phyloP scores from a whole-genome alignment of 92 coral and sea anemone genomes.

The Phenganax stokvisi region DNA sequence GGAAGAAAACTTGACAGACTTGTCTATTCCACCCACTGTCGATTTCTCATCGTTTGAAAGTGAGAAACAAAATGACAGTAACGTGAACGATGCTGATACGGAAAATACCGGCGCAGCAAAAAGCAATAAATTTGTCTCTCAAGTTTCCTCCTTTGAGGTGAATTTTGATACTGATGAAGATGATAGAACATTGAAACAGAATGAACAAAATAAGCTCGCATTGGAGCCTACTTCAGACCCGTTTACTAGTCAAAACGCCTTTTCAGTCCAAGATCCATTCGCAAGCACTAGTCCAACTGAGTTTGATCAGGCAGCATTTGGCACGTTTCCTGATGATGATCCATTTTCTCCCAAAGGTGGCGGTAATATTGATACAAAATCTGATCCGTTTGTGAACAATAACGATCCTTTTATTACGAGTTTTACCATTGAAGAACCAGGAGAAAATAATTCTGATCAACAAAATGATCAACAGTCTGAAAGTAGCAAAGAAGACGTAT shows the following conservation, averaged over 20 bases:
- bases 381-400: conserved; percentile 28
- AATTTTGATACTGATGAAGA: conserved; percentile 39
- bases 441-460: background rate
- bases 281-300: conserved; percentile 27
- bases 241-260: conserved; percentile 36
- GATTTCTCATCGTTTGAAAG: background rate
- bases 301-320: conserved; percentile 29
- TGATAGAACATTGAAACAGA: conserved; percentile 19
- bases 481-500: conserved; percentile 12
- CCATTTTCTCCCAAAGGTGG: conserved; percentile 51
- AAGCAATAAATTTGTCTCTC: background rate
- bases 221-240: conserved; percentile 49
- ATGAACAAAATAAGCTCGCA: conserved; percentile 24
- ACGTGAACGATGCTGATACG: background rate
- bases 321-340: conserved; percentile 45
- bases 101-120: background rate
- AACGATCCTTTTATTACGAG: conserved; percentile 10
- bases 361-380: conserved; percentile 18
- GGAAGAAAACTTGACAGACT: background rate
- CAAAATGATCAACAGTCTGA: conserved; percentile 11
- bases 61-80: background rate
- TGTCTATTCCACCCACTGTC: background rate
- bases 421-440: background rate
- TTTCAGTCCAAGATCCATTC: conserved; percentile 40
- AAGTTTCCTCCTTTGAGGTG: conserved; percentile 23